A percentile compares a stretch with the other conserved stretches of the same genome.
Evolutionary conservation across 2,113 vertebrate genomes (phyloP).

Genomic region (Turdus rufiventris): DNA sequence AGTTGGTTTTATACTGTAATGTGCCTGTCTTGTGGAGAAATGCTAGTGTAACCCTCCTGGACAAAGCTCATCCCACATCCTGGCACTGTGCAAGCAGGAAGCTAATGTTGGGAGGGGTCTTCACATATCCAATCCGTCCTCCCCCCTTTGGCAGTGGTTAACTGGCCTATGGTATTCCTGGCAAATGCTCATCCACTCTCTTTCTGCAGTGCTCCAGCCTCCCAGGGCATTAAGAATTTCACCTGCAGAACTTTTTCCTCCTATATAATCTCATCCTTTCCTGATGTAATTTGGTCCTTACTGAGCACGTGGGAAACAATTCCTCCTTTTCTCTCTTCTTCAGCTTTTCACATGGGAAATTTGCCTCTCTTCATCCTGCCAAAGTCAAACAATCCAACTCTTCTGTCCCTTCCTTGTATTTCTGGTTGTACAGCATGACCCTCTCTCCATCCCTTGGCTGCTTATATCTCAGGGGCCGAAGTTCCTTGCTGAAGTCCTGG

Average conservation of each 20-base stretch:
- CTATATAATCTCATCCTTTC: not conserved
- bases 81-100: not conserved
- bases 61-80: not conserved
- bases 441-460: not conserved
- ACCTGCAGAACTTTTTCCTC: not conserved
- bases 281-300: not conserved
- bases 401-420: not conserved
- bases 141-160: not conserved
- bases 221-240: not conserved
- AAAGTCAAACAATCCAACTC: not conserved
- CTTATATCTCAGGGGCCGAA: not conserved
- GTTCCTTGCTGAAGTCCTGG: not conserved
- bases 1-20: not conserved
- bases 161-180: not conserved
- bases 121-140: not conserved
- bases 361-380: not conserved
- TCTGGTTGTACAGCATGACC: not conserved
- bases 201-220: not conserved
- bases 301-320: not conserved
- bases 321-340: not conserved
- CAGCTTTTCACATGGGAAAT: not conserved
- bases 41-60: not conserved
- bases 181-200: not conserved
- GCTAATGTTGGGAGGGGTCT: not conserved
- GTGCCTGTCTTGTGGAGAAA: not conserved